A percentile compares a stretch with the other conserved stretches of the same genome.
These are phyloP conservation scores for Alethe diademata DNA, from an alignment of 2,113 vertebrate genomes.

Conservation along the genomic window DNA sequence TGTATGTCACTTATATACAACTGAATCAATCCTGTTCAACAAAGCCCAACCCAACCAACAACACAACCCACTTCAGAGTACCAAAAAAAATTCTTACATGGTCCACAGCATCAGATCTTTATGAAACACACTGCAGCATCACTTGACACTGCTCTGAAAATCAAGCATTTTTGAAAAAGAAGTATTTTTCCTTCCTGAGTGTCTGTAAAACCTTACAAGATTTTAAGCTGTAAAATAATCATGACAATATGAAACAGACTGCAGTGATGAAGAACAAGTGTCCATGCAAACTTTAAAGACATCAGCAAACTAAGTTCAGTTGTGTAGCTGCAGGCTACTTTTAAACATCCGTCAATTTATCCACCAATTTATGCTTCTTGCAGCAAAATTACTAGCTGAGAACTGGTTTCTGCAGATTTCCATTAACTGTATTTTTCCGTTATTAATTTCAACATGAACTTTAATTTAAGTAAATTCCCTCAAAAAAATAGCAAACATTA, in stretches of 20 bases:
- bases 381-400: background rate
- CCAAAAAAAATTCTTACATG: background rate
- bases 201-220: background rate
- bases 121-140: background rate
- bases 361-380: background rate
- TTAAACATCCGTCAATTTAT: background rate
- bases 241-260: background rate
- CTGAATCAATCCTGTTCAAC: background rate
- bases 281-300: background rate
- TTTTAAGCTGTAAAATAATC: background rate
- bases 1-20: background rate
- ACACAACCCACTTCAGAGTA: background rate
- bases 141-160: background rate
- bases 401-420: background rate
- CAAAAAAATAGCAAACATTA: background rate
- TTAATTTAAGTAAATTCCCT: background rate
- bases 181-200: accelerated
- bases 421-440: background rate
- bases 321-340: background rate
- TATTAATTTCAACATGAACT: conserved; percentile 7
- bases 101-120: background rate
- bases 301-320: background rate
- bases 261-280: background rate
- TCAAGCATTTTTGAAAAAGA: background rate
- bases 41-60: background rate